Evolutionary conservation across 2,888 invertebrate species (phyloP), one percentile per base, ranked within the genome.

Genomic region (Acanthacorydalis orientalis): DNA sequence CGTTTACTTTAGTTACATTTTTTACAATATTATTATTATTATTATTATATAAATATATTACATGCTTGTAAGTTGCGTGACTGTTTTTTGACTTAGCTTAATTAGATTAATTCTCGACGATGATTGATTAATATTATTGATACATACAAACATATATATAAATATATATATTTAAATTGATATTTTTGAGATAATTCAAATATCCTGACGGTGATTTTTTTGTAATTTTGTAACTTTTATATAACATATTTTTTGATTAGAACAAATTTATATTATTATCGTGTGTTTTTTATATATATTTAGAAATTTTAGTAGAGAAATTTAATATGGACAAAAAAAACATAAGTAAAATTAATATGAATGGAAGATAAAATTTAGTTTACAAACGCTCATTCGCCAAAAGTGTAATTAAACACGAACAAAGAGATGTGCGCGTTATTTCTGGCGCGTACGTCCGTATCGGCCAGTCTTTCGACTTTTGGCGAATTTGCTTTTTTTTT

Each of bases 41-140:
- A 39, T 39, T 39, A 39, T 15, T 39, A 39, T 39, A 39, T 39
- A 39, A 48, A 43, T 39, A 37, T 15, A 38, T 48, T 45, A 38
- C 37, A 46, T 44, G 50, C 58, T 60, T 61, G 64, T 62, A 64
- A 62, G 62, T 61, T 59, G 64, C 61, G 63, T 65, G 65, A 64
- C 64, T 65, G 63, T 64, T 65, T 62, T 56, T 52, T 52, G 15
- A 37, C 14, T 37, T 37, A 37, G 37, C 37, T 37, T 37, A 37
- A 37, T 37, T 37, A 37, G 37, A 37, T 12, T 37, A 37, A 37
- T 37, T 14, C 23, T 23, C 23, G 23, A 23, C 23, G 23, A 23
- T 23, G 23, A 23, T 23, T 23, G 23, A 23, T 23, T 23, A 23
- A 23, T 23, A 23, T 23, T 23, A 23, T 23, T 12, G 9, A 37